phyloP scores from a whole-genome alignment of 2,113 vertebrate genomes.

The Gallinago undulata region DNA sequence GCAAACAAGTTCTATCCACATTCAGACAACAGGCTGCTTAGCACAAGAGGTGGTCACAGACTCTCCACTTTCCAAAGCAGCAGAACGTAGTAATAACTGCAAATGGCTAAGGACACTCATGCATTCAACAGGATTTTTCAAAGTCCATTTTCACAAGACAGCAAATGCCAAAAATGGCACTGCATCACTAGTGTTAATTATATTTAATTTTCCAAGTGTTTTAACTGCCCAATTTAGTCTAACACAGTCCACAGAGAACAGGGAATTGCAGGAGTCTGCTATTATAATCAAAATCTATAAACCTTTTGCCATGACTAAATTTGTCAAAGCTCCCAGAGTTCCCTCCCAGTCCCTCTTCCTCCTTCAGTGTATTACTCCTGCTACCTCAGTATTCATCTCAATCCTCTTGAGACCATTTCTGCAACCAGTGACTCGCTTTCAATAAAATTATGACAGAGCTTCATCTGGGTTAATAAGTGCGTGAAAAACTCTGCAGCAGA shows the following conservation, averaged over 20 bases:
- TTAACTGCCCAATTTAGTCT: neutral
- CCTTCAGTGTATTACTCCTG: neutral
- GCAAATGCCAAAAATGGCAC: neutral
- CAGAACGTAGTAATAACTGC: neutral
- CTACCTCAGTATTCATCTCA: neutral
- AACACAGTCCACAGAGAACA: neutral
- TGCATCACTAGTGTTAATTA: neutral
- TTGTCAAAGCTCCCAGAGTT: neutral
- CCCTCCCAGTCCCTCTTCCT: neutral
- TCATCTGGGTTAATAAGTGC: neutral
- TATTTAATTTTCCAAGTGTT: neutral
- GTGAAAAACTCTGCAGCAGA: neutral
- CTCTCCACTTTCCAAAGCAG: neutral
- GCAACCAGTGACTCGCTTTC: neutral
- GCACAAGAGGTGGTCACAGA: neutral
- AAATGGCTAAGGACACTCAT: neutral
- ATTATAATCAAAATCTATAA: neutral
- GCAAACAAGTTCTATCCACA: neutral
- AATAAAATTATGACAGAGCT: neutral
- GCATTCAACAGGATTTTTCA: neutral
- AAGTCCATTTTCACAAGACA: neutral
- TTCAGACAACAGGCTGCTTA: neutral
- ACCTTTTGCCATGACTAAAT: neutral
- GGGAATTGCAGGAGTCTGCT: neutral
- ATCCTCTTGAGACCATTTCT: neutral